Evolutionary conservation across 1,140 invertebrate genomes (phyloP).

Genomic region (Rhynchophorus ferrugineus): DNA sequence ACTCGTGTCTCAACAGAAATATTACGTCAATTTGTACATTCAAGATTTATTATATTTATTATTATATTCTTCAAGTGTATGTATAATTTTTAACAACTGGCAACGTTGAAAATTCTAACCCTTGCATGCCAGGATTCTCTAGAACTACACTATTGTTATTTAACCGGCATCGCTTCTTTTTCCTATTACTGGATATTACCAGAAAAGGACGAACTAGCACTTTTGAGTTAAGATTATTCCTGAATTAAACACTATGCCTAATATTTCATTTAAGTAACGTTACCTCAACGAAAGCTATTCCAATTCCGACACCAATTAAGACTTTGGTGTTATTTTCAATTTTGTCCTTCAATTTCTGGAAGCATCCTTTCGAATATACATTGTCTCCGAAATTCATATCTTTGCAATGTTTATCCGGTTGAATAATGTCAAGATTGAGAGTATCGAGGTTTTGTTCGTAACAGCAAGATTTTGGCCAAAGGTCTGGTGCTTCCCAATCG

Average conservation of each 20-base stretch:
- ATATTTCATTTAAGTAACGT: background rate
- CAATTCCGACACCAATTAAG: constrained; percentile 55
- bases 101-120: no score
- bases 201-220: no score
- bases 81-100: no score
- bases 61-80: no score
- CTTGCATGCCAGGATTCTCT: no score
- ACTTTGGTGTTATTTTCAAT: constrained; percentile 48
- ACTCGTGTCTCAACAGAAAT: no score
- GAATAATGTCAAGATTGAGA: constrained; percentile 8
- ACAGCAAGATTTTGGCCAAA: constrained; percentile 31
- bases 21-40: no score
- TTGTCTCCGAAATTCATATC: constrained; percentile 11
- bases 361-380: constrained; percentile 43
- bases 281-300: constrained; percentile 53
- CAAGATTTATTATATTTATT: no score
- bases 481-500: constrained; percentile 35
- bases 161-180: no score
- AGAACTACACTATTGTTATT: no score
- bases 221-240: background rate
- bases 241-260: background rate
- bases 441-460: constrained; percentile 11
- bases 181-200: no score
- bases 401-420: constrained; percentile 23
- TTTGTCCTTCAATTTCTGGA: constrained; percentile 44